Conservation (phyloP, 2,113 vertebrate species). For the Arvicanthis niloticus region DNA sequence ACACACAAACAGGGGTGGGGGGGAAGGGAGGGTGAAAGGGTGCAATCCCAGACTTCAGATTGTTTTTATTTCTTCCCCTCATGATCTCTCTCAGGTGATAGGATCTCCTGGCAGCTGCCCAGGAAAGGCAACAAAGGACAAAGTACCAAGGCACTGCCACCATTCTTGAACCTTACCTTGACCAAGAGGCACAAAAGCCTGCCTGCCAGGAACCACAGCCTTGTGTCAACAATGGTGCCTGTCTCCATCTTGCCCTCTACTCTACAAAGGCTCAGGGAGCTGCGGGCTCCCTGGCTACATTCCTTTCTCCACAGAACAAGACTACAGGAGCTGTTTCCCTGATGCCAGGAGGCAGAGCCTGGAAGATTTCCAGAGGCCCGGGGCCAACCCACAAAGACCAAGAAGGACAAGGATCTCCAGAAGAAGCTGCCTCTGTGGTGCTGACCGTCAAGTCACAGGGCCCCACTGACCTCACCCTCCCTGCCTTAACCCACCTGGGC, state of each 20-base stretch:
- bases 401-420: neutral
- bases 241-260: neutral
- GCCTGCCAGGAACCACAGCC: neutral
- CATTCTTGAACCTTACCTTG: neutral
- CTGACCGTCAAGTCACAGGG: neutral
- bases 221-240: neutral
- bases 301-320: neutral
- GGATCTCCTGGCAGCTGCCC: neutral
- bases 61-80: neutral
- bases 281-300: no score
- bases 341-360: neutral
- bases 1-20: neutral
- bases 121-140: neutral
- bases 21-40: neutral
- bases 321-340: neutral
- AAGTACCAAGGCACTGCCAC: neutral
- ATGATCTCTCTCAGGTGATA: neutral
- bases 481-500: slow-evolving; percentile 87
- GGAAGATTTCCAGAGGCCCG: neutral
- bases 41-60: neutral
- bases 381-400: neutral
- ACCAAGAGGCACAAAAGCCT: neutral
- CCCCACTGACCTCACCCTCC: neutral
- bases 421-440: neutral
- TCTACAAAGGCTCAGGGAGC: neutral